These are phyloP conservation scores for Gallinago undulata DNA, from an alignment of 2,113 vertebrate species.

Conservation along the genomic window DNA sequence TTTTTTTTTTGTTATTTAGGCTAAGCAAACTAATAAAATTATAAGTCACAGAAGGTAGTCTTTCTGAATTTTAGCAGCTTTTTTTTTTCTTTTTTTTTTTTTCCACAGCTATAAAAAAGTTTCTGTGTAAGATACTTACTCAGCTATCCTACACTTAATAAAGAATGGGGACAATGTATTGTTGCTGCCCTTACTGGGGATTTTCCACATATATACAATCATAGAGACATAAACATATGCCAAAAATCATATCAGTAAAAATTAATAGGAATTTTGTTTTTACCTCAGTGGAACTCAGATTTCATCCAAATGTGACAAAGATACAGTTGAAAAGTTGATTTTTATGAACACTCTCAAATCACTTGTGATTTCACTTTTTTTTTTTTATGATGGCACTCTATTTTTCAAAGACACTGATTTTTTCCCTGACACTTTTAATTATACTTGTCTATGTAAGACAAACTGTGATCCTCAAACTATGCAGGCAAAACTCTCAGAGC, in stretches of 20 bases:
- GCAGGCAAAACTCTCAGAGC: background rate
- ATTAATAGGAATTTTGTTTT: background rate
- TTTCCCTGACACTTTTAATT: constrained; percentile 42
- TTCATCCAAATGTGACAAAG: background rate
- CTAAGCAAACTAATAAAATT: background rate
- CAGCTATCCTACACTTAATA: background rate
- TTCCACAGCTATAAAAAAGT: background rate
- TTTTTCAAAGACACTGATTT: constrained; percentile 37
- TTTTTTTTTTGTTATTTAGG: background rate
- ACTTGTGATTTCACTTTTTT: background rate
- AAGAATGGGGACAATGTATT: background rate
- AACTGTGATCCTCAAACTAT: background rate
- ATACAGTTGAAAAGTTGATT: background rate
- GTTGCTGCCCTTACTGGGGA: background rate
- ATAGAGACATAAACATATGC: background rate
- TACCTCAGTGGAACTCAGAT: background rate
- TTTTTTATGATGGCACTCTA: background rate
- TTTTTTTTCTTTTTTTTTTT: background rate
- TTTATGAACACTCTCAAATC: background rate
- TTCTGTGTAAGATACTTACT: background rate
- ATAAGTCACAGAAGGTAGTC: background rate
- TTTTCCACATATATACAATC: background rate
- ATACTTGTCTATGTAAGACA: background rate
- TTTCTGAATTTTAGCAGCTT: background rate
- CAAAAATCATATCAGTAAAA: background rate